phyloP scores from a whole-genome alignment of 2,888 invertebrate species.

The Xestia c-nigrum region DNA sequence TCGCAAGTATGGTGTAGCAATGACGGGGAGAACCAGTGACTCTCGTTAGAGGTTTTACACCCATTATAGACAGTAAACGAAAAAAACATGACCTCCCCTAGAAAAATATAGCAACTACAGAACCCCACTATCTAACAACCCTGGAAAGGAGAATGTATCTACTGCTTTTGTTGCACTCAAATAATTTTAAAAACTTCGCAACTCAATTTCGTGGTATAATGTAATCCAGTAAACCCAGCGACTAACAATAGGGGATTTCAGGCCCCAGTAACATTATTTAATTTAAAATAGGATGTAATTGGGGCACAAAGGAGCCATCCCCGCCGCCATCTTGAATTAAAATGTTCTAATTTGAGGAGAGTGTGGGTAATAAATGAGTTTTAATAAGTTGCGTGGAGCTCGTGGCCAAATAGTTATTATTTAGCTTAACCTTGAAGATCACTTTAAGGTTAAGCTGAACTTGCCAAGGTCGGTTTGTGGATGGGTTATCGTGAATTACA shows the following conservation, averaged over 20 bases:
- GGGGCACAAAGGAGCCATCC: conserved; percentile 28
- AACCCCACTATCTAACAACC: background rate
- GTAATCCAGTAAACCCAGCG: conserved; percentile 20
- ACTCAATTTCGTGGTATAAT: conserved; percentile 18
- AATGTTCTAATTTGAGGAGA: conserved; percentile 54
- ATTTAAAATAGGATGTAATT: conserved; percentile 50
- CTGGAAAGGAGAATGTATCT: no score
- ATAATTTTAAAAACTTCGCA: background rate
- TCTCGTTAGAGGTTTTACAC: no score
- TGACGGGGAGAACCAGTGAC: no score
- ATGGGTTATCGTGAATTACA: background rate
- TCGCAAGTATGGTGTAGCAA: no score
- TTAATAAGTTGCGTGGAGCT: conserved; percentile 37
- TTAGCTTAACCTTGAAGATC: no score
- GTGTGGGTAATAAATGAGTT: conserved; percentile 46
- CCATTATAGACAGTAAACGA: no score
- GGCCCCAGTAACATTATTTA: conserved; percentile 48
- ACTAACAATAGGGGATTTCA: conserved; percentile 42
- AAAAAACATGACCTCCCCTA: no score
- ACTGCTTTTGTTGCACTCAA: background rate
- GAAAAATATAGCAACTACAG: background rate
- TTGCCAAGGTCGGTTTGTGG: background rate
- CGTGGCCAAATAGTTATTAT: background rate
- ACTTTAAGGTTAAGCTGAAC: background rate
- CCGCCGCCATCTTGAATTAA: conserved; percentile 57